Percentiles rank a stretch among this genome's conserved stretches.
Evolutionary conservation across 92 coral and sea anemone species (phyloP).

Genomic region (Diadumene lineata): DNA sequence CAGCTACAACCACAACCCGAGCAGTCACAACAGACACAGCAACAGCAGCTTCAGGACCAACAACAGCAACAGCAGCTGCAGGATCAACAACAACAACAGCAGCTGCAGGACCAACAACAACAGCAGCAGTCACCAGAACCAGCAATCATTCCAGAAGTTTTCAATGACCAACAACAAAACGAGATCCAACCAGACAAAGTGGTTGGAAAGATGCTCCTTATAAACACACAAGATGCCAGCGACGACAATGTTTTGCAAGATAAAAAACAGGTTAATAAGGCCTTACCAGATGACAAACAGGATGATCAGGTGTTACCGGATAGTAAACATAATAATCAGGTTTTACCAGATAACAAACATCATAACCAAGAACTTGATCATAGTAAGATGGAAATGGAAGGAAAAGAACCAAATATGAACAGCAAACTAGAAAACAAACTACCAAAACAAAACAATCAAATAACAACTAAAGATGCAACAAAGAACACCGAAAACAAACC

Average conservation of each 20-base stretch:
- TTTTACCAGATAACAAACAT: background rate
- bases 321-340: no score
- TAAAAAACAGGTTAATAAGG: no score
- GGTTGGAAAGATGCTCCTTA: background rate
- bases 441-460: conserved; percentile 3
- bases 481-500: background rate
- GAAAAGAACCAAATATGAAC: background rate
- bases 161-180: background rate
- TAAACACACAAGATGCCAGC: background rate
- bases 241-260: background rate
- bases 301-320: no score
- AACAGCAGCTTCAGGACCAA: background rate
- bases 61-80: background rate
- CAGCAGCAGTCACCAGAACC: background rate
- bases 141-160: background rate
- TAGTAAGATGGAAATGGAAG: background rate
- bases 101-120: background rate
- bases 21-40: background rate
- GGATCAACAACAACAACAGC: conserved; percentile 3
- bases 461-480: background rate
- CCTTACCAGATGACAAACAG: no score
- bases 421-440: background rate
- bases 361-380: background rate
- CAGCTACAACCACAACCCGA: background rate
- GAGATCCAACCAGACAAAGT: background rate